Conservation (phyloP, 2,113 vertebrate genomes). For the Sphyrna mokarran region DNA sequence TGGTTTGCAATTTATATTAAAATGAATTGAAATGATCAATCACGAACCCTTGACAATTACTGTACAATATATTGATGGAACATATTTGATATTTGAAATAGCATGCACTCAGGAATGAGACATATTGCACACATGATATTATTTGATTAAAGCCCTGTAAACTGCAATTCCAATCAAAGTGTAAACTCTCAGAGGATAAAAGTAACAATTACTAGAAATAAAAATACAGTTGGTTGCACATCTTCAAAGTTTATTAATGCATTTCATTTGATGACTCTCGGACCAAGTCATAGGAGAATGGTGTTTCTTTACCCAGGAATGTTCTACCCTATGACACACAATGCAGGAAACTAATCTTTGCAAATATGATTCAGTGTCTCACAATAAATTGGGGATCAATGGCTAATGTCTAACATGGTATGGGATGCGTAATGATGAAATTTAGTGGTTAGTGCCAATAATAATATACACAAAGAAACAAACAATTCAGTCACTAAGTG, state of each 20-base stretch:
- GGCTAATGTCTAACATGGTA: no score
- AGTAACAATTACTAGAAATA: background rate
- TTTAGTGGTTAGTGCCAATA: no score
- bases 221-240: background rate
- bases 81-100: background rate
- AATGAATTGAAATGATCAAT: background rate
- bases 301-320: background rate
- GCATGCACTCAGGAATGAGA: background rate
- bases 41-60: background rate
- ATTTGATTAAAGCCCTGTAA: background rate
- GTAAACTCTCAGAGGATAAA: no score
- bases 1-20: background rate
- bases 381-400: no score
- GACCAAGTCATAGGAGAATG: background rate
- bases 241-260: background rate
- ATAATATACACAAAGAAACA: no score
- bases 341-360: background rate
- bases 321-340: background rate
- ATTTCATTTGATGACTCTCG: background rate
- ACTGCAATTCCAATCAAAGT: no score
- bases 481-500: no score
- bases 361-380: no score
- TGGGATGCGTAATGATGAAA: no score
- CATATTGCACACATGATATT: background rate
- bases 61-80: background rate